A percentile compares a stretch with the other conserved stretches of the same genome.
Evolutionary conservation across 2,113 vertebrate species (phyloP).

Genomic region (Cryptoleucopteryx plumbea): DNA sequence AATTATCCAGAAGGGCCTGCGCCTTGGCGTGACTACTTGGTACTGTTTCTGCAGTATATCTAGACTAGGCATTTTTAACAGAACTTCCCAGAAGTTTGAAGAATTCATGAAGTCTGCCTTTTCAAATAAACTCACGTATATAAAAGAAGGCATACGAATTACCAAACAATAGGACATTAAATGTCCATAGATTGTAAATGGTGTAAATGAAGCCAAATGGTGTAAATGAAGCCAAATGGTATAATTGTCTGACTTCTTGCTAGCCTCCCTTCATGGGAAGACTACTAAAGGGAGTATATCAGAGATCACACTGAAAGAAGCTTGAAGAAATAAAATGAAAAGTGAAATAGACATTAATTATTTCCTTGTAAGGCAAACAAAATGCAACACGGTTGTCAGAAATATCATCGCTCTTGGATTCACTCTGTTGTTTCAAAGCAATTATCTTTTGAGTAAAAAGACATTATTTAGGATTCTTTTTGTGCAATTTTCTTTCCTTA

Average conservation of each 20-base stretch:
- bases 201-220: background rate
- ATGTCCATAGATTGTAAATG: background rate
- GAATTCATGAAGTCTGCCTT: background rate
- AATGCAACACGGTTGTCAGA: background rate
- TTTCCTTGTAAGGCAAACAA: background rate
- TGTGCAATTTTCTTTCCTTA: background rate
- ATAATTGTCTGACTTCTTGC: background rate
- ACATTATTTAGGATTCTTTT: background rate
- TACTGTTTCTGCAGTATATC: background rate
- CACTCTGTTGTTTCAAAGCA: background rate
- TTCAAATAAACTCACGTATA: background rate
- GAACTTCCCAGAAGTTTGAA: background rate
- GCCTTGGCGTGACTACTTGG: background rate
- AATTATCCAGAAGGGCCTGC: background rate
- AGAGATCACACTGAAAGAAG: background rate
- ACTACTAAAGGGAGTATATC: background rate
- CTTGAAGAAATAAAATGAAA: background rate
- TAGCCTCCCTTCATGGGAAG: background rate
- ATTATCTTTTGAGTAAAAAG: background rate
- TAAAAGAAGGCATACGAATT: background rate
- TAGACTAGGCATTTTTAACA: background rate
- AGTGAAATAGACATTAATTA: background rate
- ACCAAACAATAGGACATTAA: background rate
- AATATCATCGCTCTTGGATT: background rate
- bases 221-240: background rate